Conservation (phyloP, 1,140 invertebrate species). For the Plodia interpunctella region DNA sequence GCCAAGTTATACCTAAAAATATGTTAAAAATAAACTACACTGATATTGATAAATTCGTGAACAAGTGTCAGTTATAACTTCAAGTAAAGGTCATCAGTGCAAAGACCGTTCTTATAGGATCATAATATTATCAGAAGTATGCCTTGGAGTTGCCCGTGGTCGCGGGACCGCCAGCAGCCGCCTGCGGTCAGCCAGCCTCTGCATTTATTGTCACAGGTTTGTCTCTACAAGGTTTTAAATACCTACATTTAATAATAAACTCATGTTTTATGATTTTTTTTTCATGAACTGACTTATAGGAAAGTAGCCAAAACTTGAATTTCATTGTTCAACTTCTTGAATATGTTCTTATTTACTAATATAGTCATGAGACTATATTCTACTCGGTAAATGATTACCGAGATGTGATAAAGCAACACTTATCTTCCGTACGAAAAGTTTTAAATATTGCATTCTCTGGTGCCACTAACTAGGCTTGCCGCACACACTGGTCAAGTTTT, state of each 20-base stretch:
- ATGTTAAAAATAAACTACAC: too few species aligned
- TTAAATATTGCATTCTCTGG: neutral
- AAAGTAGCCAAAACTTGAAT: neutral
- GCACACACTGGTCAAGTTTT: slow-evolving; percentile 14
- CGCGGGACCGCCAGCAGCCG: slow-evolving; percentile 47
- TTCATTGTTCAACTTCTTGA: neutral
- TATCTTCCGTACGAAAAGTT: neutral
- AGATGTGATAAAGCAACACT: neutral
- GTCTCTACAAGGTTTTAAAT: slow-evolving; percentile 16
- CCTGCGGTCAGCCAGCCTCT: slow-evolving; percentile 39
- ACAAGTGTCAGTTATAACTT: neutral
- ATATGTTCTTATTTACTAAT: too few species aligned
- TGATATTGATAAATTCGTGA: slow-evolving; percentile 5
- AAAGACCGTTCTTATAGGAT: slow-evolving; percentile 17
- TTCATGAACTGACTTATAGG: neutral
- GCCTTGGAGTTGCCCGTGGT: slow-evolving; percentile 70
- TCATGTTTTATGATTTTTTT: neutral
- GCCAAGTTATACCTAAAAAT: neutral
- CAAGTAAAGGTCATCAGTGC: slow-evolving; percentile 25
- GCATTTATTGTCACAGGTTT: slow-evolving; percentile 39
- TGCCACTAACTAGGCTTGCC: neutral
- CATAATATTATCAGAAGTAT: slow-evolving; percentile 32
- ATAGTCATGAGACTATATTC: too few species aligned
- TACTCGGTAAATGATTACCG: too few species aligned
- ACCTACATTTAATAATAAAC: too few species aligned